A percentile compares a stretch with the other conserved stretches of the same genome.
phyloP scores from a whole-genome alignment of 1,140 invertebrate genomes.

The Bombus haemorrhoidalis region DNA sequence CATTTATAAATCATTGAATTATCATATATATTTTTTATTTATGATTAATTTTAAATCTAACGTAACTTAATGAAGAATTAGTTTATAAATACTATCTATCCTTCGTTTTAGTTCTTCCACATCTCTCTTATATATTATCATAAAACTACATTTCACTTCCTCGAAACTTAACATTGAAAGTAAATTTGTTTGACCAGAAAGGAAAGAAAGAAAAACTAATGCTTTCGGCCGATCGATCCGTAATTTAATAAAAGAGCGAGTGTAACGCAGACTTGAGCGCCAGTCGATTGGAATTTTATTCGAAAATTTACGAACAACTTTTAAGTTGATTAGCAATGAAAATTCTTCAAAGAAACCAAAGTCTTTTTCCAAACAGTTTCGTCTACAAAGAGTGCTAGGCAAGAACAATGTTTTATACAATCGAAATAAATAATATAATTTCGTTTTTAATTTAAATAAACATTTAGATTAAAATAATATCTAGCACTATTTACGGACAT shows the following conservation, averaged over 20 bases:
- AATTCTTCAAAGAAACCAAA: neutral
- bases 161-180: constrained; percentile 2
- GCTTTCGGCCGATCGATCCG: constrained; percentile 33
- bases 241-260: constrained; percentile 44
- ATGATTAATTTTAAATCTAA: constrained; percentile 4
- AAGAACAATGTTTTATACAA: neutral
- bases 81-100: neutral
- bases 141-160: constrained; percentile 46
- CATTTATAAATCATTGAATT: constrained; percentile 14
- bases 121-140: constrained; percentile 20
- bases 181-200: neutral
- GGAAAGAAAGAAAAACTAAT: constrained; percentile 33
- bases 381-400: constrained; percentile 20
- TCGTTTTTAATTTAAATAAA: constrained; percentile 10
- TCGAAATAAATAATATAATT: constrained; percentile 6
- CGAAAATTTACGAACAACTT: constrained; percentile 44
- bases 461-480: constrained; percentile 7
- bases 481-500: constrained; percentile 26
- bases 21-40: neutral
- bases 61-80: constrained; percentile 6
- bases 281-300: constrained; percentile 34
- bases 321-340: neutral
- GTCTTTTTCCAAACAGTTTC: neutral
- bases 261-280: constrained; percentile 47
- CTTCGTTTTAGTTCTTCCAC: constrained; percentile 22